A percentile compares a stretch with the other conserved stretches of the same genome.
These are phyloP conservation scores for Rhinogobio ventralis DNA, from an alignment of 2,797 vertebrate genomes.

Conservation along the genomic window DNA sequence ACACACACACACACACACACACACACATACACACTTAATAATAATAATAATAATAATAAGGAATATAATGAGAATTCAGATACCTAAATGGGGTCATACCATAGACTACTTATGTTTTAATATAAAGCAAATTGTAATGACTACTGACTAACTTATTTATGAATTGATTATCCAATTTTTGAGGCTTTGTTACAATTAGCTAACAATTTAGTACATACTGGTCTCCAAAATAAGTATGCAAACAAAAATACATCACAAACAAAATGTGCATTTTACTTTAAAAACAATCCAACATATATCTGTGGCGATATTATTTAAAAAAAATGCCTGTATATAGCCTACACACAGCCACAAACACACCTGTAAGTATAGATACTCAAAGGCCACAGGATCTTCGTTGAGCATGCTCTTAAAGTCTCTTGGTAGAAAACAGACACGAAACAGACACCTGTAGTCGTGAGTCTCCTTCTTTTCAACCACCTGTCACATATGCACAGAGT, in stretches of 20 bases:
- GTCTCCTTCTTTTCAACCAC: constrained; percentile 91
- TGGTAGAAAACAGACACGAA: constrained; percentile 93
- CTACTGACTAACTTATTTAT: neutral
- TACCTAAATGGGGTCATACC: neutral
- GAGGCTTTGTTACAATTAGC: neutral
- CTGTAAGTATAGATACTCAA: constrained; percentile 96
- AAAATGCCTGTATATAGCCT: neutral
- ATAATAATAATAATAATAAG: no score
- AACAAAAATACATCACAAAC: neutral
- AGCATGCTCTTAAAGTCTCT: constrained; percentile 85
- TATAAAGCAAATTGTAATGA: neutral
- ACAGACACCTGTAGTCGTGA: constrained; percentile 91
- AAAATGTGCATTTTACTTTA: neutral
- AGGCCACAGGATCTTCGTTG: constrained; percentile 88
- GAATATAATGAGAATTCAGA: no score
- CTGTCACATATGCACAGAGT: constrained; percentile 70
- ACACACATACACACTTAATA: constrained; percentile 24
- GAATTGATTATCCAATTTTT: neutral
- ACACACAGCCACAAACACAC: constrained; percentile 66
- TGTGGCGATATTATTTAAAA: neutral
- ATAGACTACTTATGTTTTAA: neutral
- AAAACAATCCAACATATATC: neutral
- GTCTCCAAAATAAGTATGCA: neutral
- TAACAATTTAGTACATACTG: neutral
- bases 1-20: constrained; percentile 46